Conservation (phyloP, 37 sponge, comb jelly and placozoan species). For the Petrosia ficiformis region DNA sequence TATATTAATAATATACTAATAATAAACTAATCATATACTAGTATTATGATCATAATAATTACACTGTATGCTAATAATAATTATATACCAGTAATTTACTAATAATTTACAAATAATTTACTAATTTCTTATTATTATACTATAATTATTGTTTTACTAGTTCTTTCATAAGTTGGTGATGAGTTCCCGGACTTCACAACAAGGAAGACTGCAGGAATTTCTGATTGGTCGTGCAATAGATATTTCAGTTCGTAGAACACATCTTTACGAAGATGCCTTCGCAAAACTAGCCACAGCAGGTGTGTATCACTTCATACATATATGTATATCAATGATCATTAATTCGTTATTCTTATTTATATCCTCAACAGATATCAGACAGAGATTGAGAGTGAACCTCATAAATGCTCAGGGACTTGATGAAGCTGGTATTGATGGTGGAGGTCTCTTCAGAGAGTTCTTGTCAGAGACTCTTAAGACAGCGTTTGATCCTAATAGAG, state of each 20-base stretch:
- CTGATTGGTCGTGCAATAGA: conserved; percentile 37
- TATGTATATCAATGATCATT: background rate
- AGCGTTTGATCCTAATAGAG: conserved; percentile 89
- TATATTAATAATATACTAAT: too few relatives aligned
- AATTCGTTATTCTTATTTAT: conserved; percentile 3
- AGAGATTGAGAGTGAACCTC: conserved; percentile 51
- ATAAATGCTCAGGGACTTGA: conserved; percentile 86
- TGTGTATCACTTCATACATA: background rate
- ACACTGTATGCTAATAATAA: too few relatives aligned
- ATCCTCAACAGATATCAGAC: conserved; percentile 36
- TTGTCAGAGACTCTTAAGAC: conserved; percentile 83
- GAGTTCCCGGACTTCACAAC: background rate
- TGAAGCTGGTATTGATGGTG: conserved; percentile 98
- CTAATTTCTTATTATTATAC: too few relatives aligned
- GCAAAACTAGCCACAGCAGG: conserved; percentile 60
- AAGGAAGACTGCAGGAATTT: conserved; percentile 53
- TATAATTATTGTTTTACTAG: conserved; percentile 13
- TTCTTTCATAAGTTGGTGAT: conserved; percentile 52
- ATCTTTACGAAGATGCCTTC: conserved; percentile 91
- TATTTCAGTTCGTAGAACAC: conserved; percentile 60
- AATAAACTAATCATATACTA: too few relatives aligned
- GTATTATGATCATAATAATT: too few relatives aligned
- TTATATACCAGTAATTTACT: too few relatives aligned
- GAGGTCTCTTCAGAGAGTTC: conserved; percentile 96
- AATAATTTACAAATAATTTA: too few relatives aligned